Base-by-base conservation (phyloP, 37 sponge, comb jelly and placozoan genomes). In the Oscarella lobularis region DNA sequence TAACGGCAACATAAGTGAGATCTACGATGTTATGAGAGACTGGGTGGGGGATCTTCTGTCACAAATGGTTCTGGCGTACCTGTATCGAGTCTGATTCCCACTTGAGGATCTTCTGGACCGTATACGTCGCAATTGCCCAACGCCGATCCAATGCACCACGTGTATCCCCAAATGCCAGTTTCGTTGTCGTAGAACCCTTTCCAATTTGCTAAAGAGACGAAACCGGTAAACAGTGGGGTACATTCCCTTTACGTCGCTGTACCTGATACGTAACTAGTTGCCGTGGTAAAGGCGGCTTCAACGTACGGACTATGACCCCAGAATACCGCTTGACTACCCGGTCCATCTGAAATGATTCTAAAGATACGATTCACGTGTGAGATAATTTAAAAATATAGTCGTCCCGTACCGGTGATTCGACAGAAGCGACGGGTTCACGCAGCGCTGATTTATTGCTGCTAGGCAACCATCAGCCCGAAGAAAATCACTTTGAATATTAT, bases 101-200 rank as follows among this genome's bases (percentile, higher is more conserved):
- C 6, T 32, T 86, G 87, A 6, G 87, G 85, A 65, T 84, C 87
- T 33, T 20, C 1, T 2, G 14, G 68, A 9, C 67, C 37, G 30
- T 79, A 40, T 20, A 84, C 60, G 41, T 91, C 83, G 73, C 87
- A 87, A 1, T 38, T 14, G 0, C 80, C 88, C 33, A 80, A 33
- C 1, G 41, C 6, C 3, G 85, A 74, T 0, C 94, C 89, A n/a
- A 93, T 72, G 48, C 87, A 93, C 94, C 94, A 93, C 1, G 85
- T 55, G 67, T 93, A 93, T 68, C 70, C 82, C 73, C 39, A 75
- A 60, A 93, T 83, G 38, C 83, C 85, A 41, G 77, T 81, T 75
- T 91, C 85, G 34, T 54, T 60, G 41, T 91, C 92, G 39, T 33
- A 9, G 55, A 91, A 82, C 1, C 81, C 87, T 72, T 87, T 41